Conservation (phyloP, 1,140 invertebrate species). For the Babylonia areolata region DNA sequence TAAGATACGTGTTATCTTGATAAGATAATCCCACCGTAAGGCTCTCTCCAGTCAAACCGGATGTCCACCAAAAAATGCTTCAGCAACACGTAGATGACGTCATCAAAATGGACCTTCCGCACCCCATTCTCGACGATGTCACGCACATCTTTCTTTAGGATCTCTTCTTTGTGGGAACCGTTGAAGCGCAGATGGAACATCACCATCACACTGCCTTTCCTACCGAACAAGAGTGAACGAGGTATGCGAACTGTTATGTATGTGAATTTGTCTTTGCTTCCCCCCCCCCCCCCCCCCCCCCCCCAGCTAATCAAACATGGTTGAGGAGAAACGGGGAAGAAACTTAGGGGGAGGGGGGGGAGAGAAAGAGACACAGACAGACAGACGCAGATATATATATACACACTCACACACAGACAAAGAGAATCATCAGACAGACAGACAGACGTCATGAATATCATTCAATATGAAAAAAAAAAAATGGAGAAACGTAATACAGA, state of each 20-base stretch:
- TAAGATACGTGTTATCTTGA: too few species aligned
- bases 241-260: too few species aligned
- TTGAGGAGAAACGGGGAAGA: too few species aligned
- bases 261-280: too few species aligned
- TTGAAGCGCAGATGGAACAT: constrained; percentile 33
- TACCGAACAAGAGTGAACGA: not conserved
- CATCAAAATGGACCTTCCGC: constrained; percentile 7
- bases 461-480: too few species aligned
- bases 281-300: too few species aligned
- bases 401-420: not conserved
- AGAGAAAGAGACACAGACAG: too few species aligned
- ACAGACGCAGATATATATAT: too few species aligned
- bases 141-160: constrained; percentile 16
- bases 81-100: constrained; percentile 30
- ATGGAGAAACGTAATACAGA: too few species aligned
- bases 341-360: too few species aligned
- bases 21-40: constrained; percentile 32
- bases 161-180: constrained; percentile 27
- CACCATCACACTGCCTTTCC: constrained; percentile 39
- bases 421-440: too few species aligned
- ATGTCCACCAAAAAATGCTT: constrained; percentile 43
- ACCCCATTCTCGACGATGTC: constrained; percentile 36
- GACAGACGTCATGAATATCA: too few species aligned
- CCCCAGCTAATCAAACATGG: not conserved
- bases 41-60: constrained; percentile 31